Percentiles rank a stretch among this genome's conserved stretches.
phyloP scores from a whole-genome alignment of 2,797 vertebrate species.

The Mus caroli region DNA sequence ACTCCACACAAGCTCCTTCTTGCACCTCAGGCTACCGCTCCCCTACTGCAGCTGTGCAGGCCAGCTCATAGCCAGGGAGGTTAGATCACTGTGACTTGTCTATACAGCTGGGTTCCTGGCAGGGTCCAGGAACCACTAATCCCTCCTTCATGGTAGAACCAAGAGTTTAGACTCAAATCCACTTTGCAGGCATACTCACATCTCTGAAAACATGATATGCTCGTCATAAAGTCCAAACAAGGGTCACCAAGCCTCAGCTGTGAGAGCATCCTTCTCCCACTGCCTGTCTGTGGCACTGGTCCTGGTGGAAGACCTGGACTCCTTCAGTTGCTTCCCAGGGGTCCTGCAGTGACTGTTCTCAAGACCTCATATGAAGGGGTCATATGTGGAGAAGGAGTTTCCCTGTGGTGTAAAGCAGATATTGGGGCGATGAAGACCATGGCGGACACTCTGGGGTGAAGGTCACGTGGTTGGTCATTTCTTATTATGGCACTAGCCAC shows the following conservation, averaged over 20 bases:
- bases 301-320: background rate
- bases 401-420: background rate
- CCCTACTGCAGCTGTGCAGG: background rate
- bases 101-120: slow-evolving; percentile 62
- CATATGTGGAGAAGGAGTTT: accelerated
- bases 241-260: background rate
- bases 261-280: background rate
- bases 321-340: background rate
- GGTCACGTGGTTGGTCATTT: background rate
- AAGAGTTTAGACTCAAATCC: background rate
- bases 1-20: background rate
- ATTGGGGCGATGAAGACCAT: too few relatives aligned
- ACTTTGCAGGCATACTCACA: background rate
- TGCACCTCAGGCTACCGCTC: background rate
- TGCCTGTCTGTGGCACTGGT: background rate
- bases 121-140: slow-evolving; percentile 43
- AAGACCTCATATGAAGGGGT: background rate
- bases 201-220: slow-evolving; percentile 33
- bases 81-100: slow-evolving; percentile 70
- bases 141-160: slow-evolving; percentile 21
- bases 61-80: background rate
- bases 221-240: slow-evolving; percentile 12
- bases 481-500: background rate
- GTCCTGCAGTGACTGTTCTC: too few relatives aligned
- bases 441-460: background rate